Conservation (phyloP, 2,113 vertebrate species). For the Cervus canadensis region DNA sequence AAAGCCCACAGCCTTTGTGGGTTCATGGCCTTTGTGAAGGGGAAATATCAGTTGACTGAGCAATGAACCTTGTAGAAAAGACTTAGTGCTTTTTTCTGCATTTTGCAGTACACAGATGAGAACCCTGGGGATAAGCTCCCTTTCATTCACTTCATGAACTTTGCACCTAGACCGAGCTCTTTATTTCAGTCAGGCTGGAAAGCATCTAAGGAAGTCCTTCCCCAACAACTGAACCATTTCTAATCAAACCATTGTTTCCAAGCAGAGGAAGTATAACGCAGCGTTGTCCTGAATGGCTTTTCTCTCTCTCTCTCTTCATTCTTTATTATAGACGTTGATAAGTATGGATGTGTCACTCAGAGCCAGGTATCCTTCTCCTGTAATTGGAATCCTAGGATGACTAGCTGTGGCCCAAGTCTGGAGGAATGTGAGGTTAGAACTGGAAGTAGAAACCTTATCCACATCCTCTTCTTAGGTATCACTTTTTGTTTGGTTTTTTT, state of each 20-base stretch:
- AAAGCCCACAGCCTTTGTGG: background rate
- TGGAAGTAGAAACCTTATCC: background rate
- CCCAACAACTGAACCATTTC: background rate
- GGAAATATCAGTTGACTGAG: background rate
- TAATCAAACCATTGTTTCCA: background rate
- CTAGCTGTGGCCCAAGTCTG: background rate
- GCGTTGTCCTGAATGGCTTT: background rate
- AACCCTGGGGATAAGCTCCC: background rate
- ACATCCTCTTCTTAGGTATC: background rate
- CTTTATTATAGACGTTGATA: background rate
- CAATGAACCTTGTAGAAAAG: background rate
- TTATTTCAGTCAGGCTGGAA: background rate
- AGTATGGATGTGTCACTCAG: background rate
- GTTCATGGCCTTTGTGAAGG: background rate
- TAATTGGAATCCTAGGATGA: background rate
- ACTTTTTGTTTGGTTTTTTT: background rate
- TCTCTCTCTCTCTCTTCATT: background rate
- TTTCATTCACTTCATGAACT: background rate
- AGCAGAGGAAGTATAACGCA: background rate
- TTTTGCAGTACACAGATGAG: background rate
- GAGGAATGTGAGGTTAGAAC: background rate
- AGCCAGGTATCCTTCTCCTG: background rate
- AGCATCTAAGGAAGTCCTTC: background rate
- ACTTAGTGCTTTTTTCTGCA: background rate
- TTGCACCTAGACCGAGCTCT: background rate